Base-by-base conservation (phyloP, 1,140 invertebrate genomes). In the Phymorhynchus buccinoides region DNA sequence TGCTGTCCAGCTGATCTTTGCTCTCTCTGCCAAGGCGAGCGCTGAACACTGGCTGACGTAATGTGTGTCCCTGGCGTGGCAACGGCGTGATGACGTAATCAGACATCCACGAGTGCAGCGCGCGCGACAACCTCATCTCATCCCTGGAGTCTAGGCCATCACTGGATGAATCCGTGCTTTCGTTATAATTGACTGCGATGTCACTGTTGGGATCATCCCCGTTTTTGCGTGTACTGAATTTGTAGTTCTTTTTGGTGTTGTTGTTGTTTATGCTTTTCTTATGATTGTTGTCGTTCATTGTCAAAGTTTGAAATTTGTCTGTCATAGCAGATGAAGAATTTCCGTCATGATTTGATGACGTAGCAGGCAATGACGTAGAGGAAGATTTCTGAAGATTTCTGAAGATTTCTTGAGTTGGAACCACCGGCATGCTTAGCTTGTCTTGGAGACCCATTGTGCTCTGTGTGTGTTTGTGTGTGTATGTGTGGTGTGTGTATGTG, bases 51-150 rank as follows among this genome's bases (percentile, higher is more conserved):
- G 90, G 90, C 71, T 90, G 85, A 32, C 44, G 35, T 0, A 85
- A 83, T 1, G 86, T 80, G 86, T 86, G 87, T 1, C 87, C 87
- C 37, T 84, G 85, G 12, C 88, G 90, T 37, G 87, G 86, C n/a
- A 91, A 83, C 9, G 80, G 75, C 0, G 75, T 83, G 56, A 88
- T 87, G 18, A 83, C 78, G 73, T 90, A 87, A 48, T 89, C 86
- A 4, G 85, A 80, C 90, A 88, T 89, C 89, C 90, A 90, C 32
- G 84, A 85, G 44, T 88, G 89, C 77, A 90, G 71, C 0, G 87
- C 87, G 3, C 86, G 71, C 1, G 90, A 91, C 37, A 90, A 30
- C 27, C 88, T 79, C 1, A 88, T 88, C 62, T 90, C 89, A 18
- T 90, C 87, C 37, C 88, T 86, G 42, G n/a, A 75, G 1, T 87